These are phyloP conservation scores for Cataglyphis hispanica DNA, from an alignment of 1,140 invertebrate genomes.

Conservation along the genomic window DNA sequence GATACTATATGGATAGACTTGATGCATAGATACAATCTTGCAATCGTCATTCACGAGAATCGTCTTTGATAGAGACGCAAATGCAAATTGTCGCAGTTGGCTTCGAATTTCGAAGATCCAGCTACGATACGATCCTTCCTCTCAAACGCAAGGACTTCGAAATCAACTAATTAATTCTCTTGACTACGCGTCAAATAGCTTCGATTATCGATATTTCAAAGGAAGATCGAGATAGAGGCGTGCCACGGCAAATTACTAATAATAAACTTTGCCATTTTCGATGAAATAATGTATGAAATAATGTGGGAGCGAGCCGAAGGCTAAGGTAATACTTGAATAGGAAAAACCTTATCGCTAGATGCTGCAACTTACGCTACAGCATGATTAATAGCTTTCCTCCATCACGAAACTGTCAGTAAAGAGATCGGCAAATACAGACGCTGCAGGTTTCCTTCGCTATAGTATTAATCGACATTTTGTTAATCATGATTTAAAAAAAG, in stretches of 20 bases:
- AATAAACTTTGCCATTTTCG: conserved; percentile 15
- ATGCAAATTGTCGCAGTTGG: conserved; percentile 44
- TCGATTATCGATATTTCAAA: conserved; percentile 23
- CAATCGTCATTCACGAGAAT: conserved; percentile 4
- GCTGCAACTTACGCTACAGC: conserved; percentile 57
- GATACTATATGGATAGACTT: neutral
- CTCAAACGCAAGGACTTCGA: conserved; percentile 22
- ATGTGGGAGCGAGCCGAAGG: neutral
- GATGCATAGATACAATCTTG: conserved; percentile 3
- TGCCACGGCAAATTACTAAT: conserved; percentile 18
- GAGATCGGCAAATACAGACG: conserved; percentile 49
- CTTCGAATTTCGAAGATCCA: conserved; percentile 51
- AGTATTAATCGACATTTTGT: conserved; percentile 24
- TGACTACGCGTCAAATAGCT: conserved; percentile 33
- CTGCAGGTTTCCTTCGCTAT: neutral
- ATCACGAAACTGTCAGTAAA: conserved; percentile 63
- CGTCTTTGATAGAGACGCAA: conserved; percentile 44
- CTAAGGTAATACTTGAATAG: conserved; percentile 49
- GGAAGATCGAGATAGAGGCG: neutral
- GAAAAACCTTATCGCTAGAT: conserved; percentile 71
- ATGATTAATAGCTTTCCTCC: conserved; percentile 70
- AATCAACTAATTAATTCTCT: conserved; percentile 59
- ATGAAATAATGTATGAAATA: conserved; percentile 25
- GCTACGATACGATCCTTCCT: conserved; percentile 35
- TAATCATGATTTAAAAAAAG: conserved; percentile 34